A percentile compares a stretch with the other conserved stretches of the same genome.
Evolutionary conservation across 1,140 invertebrate species (phyloP).

Genomic region (Colletes latitarsis): DNA sequence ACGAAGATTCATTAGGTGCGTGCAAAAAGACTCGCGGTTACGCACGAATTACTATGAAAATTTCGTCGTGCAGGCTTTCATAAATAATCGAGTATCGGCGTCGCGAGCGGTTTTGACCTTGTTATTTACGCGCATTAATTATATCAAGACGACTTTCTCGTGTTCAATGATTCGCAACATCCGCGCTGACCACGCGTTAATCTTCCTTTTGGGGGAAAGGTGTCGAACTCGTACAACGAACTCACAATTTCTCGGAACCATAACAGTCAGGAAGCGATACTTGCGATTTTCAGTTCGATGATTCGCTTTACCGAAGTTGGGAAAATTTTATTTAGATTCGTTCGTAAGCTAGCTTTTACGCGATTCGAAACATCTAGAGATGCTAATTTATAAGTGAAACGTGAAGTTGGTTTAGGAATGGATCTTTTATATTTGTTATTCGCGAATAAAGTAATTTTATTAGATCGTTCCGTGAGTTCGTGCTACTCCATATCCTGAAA

Average conservation of each 20-base stretch:
- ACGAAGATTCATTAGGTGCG: neutral
- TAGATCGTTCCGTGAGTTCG: too few relatives aligned
- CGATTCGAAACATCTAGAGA: too few relatives aligned
- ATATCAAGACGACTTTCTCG: neutral
- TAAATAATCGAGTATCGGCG: neutral
- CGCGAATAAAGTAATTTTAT: too few relatives aligned
- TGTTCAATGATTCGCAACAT: neutral
- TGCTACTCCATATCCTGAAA: too few relatives aligned
- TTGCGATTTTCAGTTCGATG: too few relatives aligned
- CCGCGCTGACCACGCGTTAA: neutral
- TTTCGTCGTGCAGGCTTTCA: too few relatives aligned
- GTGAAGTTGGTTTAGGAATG: too few relatives aligned
- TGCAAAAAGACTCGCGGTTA: neutral
- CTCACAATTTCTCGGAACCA: neutral
- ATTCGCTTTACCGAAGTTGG: too few relatives aligned
- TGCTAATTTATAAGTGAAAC: too few relatives aligned
- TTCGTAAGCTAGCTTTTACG: too few relatives aligned
- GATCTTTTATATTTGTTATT: too few relatives aligned
- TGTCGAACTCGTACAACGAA: neutral
- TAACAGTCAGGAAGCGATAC: neutral
- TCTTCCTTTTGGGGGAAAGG: conserved; percentile 4
- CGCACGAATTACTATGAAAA: conserved; percentile 1
- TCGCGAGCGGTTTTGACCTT: neutral
- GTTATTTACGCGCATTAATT: neutral
- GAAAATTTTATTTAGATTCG: too few relatives aligned